Conservation (phyloP, 2,888 invertebrate genomes). For the Leptinotarsa rubiginosa region DNA sequence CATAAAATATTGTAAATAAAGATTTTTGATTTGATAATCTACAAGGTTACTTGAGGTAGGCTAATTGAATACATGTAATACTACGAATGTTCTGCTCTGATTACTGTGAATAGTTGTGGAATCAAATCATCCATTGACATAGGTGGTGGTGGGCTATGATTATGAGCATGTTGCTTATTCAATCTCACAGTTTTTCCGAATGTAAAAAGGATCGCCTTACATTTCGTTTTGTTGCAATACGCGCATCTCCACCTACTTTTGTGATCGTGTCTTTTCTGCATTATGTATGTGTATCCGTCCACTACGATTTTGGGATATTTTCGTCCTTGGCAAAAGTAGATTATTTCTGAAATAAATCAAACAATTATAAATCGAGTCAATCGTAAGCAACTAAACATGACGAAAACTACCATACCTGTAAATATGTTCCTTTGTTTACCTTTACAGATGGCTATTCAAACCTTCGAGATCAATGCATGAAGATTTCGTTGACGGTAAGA, state of each 20-base stretch:
- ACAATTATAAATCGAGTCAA: not conserved
- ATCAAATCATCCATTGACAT: constrained; percentile 12
- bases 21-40: too few species aligned
- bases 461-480: too few species aligned
- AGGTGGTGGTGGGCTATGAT: constrained; percentile 39
- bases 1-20: too few species aligned
- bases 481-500: too few species aligned
- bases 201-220: constrained; percentile 41
- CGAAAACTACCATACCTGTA: too few species aligned
- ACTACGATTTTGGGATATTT: constrained; percentile 52
- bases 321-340: constrained; percentile 47
- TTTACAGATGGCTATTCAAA: too few species aligned
- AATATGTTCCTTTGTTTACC: too few species aligned
- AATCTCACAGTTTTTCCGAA: constrained; percentile 43
- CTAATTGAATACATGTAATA: too few species aligned
- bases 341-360: constrained; percentile 42
- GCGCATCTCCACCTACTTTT: constrained; percentile 41
- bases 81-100: not conserved
- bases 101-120: constrained; percentile 25
- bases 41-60: too few species aligned
- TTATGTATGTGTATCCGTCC: constrained; percentile 43
- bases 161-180: constrained; percentile 25
- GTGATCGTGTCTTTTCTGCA: constrained; percentile 40
- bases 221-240: constrained; percentile 40
- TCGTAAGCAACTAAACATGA: not conserved